Evolutionary conservation across 2,797 vertebrate genomes (phyloP).

Genomic region (Sebastolobus alascanus): DNA sequence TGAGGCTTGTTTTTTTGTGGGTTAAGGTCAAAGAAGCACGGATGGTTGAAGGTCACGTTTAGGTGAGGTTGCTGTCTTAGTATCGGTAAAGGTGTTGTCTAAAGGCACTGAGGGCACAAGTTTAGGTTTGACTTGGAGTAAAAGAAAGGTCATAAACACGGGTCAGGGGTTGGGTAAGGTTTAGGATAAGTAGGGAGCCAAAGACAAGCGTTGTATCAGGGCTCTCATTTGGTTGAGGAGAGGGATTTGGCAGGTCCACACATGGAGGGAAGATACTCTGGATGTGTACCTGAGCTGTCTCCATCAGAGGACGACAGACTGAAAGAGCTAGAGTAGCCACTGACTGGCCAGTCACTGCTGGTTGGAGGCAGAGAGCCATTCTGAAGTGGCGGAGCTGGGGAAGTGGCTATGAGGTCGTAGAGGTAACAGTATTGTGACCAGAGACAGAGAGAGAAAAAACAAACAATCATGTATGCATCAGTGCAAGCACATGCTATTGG

Average conservation of each 20-base stretch:
- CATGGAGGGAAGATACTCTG: constrained; percentile 24
- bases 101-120: constrained; percentile 14
- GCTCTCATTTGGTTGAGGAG: neutral
- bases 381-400: constrained; percentile 87
- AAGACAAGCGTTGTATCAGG: neutral
- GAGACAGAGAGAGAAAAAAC: constrained; percentile 21
- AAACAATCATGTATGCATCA: constrained; percentile 38
- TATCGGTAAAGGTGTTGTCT: constrained; percentile 1
- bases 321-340: constrained; percentile 88
- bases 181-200: constrained; percentile 12
- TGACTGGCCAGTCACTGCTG: constrained; percentile 87
- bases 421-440: constrained; percentile 23
- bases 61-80: constrained; percentile 1
- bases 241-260: constrained; percentile 49
- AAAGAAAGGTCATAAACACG: constrained; percentile 15
- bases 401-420: constrained; percentile 50
- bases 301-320: constrained; percentile 86
- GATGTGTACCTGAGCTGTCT: constrained; percentile 85
- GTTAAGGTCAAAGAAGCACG: constrained; percentile 28
- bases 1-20: constrained; percentile 32
- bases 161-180: constrained; percentile 29
- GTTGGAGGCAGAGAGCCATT: constrained; percentile 87
- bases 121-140: constrained; percentile 12
- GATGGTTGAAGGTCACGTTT: constrained; percentile 8
- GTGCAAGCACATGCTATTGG: neutral